Conservation (phyloP, 2,888 invertebrate species). For the Tipula unca region DNA sequence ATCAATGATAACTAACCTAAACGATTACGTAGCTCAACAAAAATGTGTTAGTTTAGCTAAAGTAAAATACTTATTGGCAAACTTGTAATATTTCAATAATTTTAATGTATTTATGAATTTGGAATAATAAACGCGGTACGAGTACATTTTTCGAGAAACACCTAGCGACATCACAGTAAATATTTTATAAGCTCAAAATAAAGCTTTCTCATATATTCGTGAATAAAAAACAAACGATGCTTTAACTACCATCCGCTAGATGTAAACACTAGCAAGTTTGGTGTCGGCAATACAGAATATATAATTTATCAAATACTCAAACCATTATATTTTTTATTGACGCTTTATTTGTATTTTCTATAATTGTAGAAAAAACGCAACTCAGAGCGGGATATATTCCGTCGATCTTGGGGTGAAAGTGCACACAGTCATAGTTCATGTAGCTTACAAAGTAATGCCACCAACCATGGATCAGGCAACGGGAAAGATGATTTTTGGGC, state of each 20-base stretch:
- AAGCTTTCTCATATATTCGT: background rate
- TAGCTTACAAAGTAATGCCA: constrained; percentile 40
- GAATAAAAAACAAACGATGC: too few relatives aligned
- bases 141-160: background rate
- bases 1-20: too few relatives aligned
- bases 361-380: constrained; percentile 39
- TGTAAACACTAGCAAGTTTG: background rate
- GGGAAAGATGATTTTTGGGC: constrained; percentile 86
- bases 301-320: background rate
- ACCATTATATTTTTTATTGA: background rate
- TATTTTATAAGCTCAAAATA: background rate
- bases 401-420: constrained; percentile 71
- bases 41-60: too few relatives aligned
- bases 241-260: background rate
- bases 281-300: background rate
- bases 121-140: too few relatives aligned
- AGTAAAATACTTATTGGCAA: too few relatives aligned
- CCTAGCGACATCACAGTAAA: background rate
- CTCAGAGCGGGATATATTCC: constrained; percentile 59
- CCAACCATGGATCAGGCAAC: constrained; percentile 35
- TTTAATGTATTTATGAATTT: too few relatives aligned
- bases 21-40: too few relatives aligned
- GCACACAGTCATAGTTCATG: constrained; percentile 59
- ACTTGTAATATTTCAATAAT: too few relatives aligned
- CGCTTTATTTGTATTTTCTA: background rate